Evolutionary conservation across 2,797 vertebrate species (phyloP), one percentile per base, ranked within the genome.

Genomic region (Hydrophis major): DNA sequence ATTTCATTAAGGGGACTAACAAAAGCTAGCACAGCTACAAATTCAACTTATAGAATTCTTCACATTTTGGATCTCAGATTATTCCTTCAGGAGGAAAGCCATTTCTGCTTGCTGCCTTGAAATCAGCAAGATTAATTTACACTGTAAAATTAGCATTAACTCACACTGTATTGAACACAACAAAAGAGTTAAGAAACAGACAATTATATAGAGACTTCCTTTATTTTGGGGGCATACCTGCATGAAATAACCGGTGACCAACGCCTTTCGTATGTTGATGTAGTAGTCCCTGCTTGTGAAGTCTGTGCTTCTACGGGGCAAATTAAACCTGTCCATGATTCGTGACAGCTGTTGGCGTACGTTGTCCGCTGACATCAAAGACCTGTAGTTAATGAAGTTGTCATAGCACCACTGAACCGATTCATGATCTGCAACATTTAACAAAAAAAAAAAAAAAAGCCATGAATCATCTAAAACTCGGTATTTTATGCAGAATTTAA

Each of bases 321-420:
- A 98, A 97, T 98, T 99, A 98, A 99, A 99, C 95, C 99, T 98
- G 97, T 99, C 99, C 99, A 99, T 99, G 98, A 99, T 99, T 97
- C 99, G 98, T 91, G 99, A 99, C 96, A 99, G 96, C 98, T 99
- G 99, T 95, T 99, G 99, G 96, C 99, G 98, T 96, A 99, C 99
- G 92, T 99, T 99, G 98, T 99, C 99, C 93, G 99, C 99, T 94
- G 99, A 99, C 99, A 99, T 99, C 98, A 99, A 98, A 92, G 99
- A 99, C 95, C 99, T 98, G 98, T 99, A 99, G 98, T 99, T 99
- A 97, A 99, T 99, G 97, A 99, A 99, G 98, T 99, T 99, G 98
- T 99, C 99, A 93, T 99, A 99, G 98, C 99, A 99, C 99, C 99
- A 99, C 98, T 99, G 99, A 98, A 99, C 99, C 74, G 99, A 98